Conservation (phyloP, 2,888 invertebrate genomes). For the Entomobrya proxima region DNA sequence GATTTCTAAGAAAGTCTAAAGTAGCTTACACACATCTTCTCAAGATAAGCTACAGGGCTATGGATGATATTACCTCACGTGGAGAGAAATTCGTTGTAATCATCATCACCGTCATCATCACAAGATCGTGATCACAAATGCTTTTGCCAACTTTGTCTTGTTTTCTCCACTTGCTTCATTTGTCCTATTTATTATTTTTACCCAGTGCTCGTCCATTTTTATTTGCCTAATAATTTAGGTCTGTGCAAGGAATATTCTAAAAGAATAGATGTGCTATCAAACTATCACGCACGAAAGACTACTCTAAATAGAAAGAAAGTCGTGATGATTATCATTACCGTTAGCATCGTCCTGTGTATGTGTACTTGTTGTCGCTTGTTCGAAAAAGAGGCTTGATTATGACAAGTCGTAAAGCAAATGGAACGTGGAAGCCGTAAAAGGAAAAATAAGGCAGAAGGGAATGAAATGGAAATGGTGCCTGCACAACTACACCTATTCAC, state of each 20-base stretch:
- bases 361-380: no score
- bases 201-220: conserved; percentile 31
- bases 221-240: conserved; percentile 21
- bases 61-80: no score
- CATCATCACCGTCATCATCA: no score
- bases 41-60: no score
- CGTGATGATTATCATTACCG: not conserved
- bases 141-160: no score
- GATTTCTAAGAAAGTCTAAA: no score
- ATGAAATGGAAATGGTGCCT: not conserved
- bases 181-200: conserved; percentile 23
- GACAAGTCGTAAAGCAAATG: conserved; percentile 52
- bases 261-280: not conserved
- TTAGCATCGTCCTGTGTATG: no score
- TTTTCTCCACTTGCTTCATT: not conserved
- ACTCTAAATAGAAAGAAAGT: not conserved
- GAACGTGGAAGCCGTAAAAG: conserved; percentile 27
- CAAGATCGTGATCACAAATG: no score
- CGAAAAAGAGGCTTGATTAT: no score
- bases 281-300: no score
- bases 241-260: not conserved
- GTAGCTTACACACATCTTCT: no score
- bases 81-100: no score
- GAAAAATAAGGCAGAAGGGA: not conserved
- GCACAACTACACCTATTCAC: not conserved